These are phyloP conservation scores for Laticauda laticaudata DNA, from an alignment of 2,113 vertebrate genomes.

Conservation along the genomic window DNA sequence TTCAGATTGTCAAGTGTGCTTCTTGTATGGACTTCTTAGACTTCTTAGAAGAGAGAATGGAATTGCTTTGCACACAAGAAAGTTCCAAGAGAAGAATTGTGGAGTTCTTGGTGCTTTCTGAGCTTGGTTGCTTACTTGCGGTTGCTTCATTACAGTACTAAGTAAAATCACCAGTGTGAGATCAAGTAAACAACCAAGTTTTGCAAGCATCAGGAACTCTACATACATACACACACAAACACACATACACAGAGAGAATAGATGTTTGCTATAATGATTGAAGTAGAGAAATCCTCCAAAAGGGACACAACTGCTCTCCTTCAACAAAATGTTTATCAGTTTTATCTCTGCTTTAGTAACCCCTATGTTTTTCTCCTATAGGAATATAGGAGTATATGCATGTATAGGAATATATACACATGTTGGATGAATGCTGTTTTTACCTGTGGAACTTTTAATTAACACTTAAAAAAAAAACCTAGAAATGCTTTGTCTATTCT, in stretches of 20 bases:
- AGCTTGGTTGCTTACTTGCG: background rate
- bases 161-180: background rate
- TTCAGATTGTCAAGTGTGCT: background rate
- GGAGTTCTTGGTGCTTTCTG: background rate
- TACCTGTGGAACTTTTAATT: slow-evolving; percentile 11
- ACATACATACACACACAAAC: background rate
- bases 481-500: slow-evolving; percentile 25
- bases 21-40: background rate
- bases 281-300: background rate
- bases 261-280: background rate
- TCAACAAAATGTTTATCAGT: background rate
- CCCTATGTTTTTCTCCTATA: background rate
- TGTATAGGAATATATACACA: background rate
- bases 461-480: background rate
- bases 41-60: background rate
- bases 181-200: background rate
- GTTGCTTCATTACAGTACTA: background rate
- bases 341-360: background rate
- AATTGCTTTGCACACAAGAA: background rate
- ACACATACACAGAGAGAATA: background rate
- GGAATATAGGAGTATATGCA: background rate
- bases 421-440: background rate
- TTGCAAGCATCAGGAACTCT: background rate
- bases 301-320: no score
- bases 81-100: background rate